phyloP scores from a whole-genome alignment of 2,888 invertebrate genomes.

The Tricholauxania praeusta region DNA sequence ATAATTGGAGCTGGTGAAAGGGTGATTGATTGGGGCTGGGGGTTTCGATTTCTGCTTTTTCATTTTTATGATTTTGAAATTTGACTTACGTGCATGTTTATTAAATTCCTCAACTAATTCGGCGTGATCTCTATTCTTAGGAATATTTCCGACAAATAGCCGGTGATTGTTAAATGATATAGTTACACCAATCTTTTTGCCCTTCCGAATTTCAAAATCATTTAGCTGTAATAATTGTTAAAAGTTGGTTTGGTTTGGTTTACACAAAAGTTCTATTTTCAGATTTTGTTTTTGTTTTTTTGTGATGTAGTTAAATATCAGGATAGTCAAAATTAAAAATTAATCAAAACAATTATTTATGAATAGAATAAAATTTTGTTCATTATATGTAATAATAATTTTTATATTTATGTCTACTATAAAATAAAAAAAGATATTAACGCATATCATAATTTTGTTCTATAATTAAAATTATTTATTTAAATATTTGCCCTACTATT shows the following conservation, averaged over 20 bases:
- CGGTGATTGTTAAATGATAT: conserved; percentile 99
- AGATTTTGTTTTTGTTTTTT: conserved; percentile 33
- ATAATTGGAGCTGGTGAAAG: conserved; percentile 1
- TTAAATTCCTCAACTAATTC: conserved; percentile 99
- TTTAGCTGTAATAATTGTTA: conserved; percentile 93
- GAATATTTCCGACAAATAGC: conserved; percentile 99
- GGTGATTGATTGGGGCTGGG: conserved; percentile 1
- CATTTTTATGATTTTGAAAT: conserved; percentile 54
- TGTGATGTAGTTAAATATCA: conserved; percentile 5
- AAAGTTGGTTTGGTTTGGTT: conserved; percentile 54
- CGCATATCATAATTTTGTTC: conserved; percentile 9
- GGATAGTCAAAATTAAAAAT: conserved; percentile 6
- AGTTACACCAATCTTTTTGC: conserved; percentile 99
- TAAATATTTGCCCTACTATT: conserved; percentile 9
- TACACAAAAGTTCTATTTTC: conserved; percentile 31
- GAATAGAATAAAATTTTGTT: conserved; percentile 30
- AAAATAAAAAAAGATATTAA: conserved; percentile 22
- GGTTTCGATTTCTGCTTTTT: conserved; percentile 38
- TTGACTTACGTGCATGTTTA: conserved; percentile 97
- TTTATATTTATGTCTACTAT: conserved; percentile 17
- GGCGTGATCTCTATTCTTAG: conserved; percentile 99
- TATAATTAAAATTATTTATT: background rate
- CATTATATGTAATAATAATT: conserved; percentile 38
- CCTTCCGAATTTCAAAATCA: conserved; percentile 99
- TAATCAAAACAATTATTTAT: conserved; percentile 8